Evolutionary conservation across 1,140 invertebrate genomes (phyloP), one percentile per base, ranked within the genome.

Genomic region (Arion vulgaris): DNA sequence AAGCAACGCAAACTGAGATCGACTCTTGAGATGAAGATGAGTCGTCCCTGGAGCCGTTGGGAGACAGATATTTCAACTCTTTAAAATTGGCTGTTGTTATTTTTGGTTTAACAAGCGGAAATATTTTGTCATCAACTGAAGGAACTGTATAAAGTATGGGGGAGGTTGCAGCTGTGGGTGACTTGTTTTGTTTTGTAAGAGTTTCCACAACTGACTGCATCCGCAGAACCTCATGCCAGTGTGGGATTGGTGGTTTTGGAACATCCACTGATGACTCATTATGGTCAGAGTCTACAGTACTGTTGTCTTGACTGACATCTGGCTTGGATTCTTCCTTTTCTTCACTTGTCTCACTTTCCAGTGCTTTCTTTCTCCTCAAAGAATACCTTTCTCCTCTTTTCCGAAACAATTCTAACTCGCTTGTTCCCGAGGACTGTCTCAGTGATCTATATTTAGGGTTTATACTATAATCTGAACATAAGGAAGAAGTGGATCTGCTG

Each of bases 371-470:
- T 66, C 62, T 23, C 32, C 62, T 66, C 62, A 66, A 32, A 7
- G 62, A 66, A 34, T 66, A 66, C n/a, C 62, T 66, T 34, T 66
- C 62, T 32, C 62, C 62, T 66, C 62, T 28, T 28, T 66, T 66
- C 1, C 62, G 62, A 32, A 66, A 66, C 62, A 66, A 17, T 17
- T 66, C 62, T 32, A 66, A 28, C 62, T 66, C 62, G 17, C 62
- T 66, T 28, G 62, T 34, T 28, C 62, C 62, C 32, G 62, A 32
- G 62, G 62, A n/a, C 19, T n/a, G 62, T 32, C 17, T 66, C 28
- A 66, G 32, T 5, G 62, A 32, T 32, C 62, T 66, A 28, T 66
- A 66, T 28, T 66, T 66, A 28, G 62, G 62, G 62, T 66, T 66
- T 5, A 32, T 66, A 23, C 62, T 66, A 23, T 66, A 66, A 28